phyloP scores from a whole-genome alignment of 2,888 invertebrate species.

The Agapetus fuscipes region DNA sequence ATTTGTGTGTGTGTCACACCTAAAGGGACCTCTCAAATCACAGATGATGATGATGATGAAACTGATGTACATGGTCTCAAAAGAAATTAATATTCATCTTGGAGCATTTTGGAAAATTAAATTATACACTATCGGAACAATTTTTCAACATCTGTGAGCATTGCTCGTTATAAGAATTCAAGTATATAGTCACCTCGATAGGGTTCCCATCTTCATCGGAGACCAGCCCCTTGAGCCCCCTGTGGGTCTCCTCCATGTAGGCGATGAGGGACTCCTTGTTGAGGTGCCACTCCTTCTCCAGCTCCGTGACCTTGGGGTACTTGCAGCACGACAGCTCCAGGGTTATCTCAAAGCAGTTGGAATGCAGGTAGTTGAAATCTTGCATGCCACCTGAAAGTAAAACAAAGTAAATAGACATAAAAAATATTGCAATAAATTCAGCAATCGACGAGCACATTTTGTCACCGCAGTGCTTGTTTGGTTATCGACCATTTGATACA shows the following conservation, averaged over 20 bases:
- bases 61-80: too few relatives aligned
- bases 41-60: too few relatives aligned
- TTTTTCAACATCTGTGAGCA: too few relatives aligned
- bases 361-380: slow-evolving; percentile 94
- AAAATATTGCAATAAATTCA: slow-evolving; percentile 3
- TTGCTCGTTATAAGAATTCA: too few relatives aligned
- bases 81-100: too few relatives aligned
- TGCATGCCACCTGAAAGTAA: slow-evolving; percentile 83
- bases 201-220: slow-evolving; percentile 51
- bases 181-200: slow-evolving; percentile 49
- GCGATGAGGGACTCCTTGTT: slow-evolving; percentile 80
- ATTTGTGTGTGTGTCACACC: too few relatives aligned
- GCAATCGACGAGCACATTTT: too few relatives aligned
- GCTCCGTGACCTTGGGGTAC: slow-evolving; percentile 63
- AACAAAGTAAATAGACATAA: slow-evolving; percentile 2
- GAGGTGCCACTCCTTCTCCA: slow-evolving; percentile 71
- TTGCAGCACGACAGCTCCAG: slow-evolving; percentile 96
- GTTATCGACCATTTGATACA: too few relatives aligned
- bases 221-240: slow-evolving; percentile 56
- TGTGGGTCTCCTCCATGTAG: slow-evolving; percentile 74
- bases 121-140: too few relatives aligned
- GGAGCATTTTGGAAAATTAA: too few relatives aligned
- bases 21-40: too few relatives aligned
- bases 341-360: slow-evolving; percentile 95
- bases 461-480: background rate